Evolutionary conservation across 2,888 invertebrate species (phyloP).

Genomic region (Temnothorax unifasciatus): DNA sequence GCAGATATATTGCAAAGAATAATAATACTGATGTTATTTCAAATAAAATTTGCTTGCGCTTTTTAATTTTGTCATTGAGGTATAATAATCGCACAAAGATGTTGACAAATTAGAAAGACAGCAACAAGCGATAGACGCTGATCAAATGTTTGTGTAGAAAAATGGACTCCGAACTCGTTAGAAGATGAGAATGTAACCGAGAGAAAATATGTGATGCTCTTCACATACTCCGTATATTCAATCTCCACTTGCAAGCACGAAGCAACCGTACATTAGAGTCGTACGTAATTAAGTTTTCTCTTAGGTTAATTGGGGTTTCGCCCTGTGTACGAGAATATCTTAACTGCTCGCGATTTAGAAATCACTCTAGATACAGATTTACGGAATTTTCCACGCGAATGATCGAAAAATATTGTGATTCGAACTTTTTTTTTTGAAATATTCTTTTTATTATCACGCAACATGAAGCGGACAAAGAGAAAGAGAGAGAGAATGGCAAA

Average conservation of each 20-base stretch:
- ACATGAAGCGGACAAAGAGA: conserved; percentile 23
- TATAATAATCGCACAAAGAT: background rate
- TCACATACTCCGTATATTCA: conserved; percentile 14
- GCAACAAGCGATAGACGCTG: background rate
- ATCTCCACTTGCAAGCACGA: conserved; percentile 15
- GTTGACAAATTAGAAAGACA: background rate
- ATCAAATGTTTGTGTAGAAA: background rate
- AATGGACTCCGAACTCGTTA: background rate
- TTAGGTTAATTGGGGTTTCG: conserved; percentile 39
- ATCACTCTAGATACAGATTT: background rate
- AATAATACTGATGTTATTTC: background rate
- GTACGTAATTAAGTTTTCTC: conserved; percentile 42
- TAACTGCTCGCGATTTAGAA: conserved; percentile 20
- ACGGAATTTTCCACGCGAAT: background rate
- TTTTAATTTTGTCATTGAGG: background rate
- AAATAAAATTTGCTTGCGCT: background rate
- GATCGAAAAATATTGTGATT: conserved; percentile 1
- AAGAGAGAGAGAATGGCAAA: conserved; percentile 27
- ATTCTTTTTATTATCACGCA: conserved; percentile 34
- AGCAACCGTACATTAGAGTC: conserved; percentile 29
- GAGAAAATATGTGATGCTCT: conserved; percentile 4
- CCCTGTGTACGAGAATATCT: conserved; percentile 7
- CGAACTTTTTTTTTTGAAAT: conserved; percentile 15
- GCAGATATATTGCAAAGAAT: background rate
- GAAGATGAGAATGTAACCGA: background rate